These are phyloP conservation scores for Macrotis lagotis DNA, from an alignment of 2,113 vertebrate species.

Conservation along the genomic window DNA sequence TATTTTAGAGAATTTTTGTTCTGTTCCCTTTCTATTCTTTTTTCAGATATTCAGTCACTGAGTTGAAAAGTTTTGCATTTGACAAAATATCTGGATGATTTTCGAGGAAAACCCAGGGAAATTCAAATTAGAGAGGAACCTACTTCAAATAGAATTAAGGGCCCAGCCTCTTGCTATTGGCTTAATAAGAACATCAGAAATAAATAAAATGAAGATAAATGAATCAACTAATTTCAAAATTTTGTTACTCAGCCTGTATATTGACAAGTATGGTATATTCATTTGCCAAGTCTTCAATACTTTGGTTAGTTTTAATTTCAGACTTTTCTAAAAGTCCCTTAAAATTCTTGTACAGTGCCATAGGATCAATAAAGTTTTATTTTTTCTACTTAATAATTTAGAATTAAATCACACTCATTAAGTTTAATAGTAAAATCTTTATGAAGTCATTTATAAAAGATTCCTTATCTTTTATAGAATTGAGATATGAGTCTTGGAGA, in stretches of 20 bases:
- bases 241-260: not conserved
- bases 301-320: not conserved
- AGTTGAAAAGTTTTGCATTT: conserved; percentile 6
- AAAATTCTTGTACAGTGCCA: not conserved
- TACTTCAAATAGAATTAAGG: conserved; percentile 18
- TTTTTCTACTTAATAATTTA: conserved; percentile 19
- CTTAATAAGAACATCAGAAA: conserved; percentile 43
- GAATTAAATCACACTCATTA: conserved; percentile 5
- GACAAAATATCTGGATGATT: conserved; percentile 44
- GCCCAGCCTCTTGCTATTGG: not conserved
- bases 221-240: conserved; percentile 44
- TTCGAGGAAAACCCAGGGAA: conserved; percentile 21
- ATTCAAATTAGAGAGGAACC: conserved; percentile 22
- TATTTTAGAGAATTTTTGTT: not conserved
- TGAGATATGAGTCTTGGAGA: not conserved
- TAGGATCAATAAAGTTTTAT: conserved; percentile 26
- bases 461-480: not conserved
- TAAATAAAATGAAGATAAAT: conserved; percentile 41
- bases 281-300: conserved; percentile 16
- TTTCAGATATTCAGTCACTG: not conserved
- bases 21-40: not conserved
- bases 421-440: conserved; percentile 29
- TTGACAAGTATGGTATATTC: not conserved
- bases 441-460: not conserved
- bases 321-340: not conserved